A percentile compares a stretch with the other conserved stretches of the same genome.
Evolutionary conservation across 2,113 vertebrate species (phyloP).

Genomic region (Centropus unirufus): DNA sequence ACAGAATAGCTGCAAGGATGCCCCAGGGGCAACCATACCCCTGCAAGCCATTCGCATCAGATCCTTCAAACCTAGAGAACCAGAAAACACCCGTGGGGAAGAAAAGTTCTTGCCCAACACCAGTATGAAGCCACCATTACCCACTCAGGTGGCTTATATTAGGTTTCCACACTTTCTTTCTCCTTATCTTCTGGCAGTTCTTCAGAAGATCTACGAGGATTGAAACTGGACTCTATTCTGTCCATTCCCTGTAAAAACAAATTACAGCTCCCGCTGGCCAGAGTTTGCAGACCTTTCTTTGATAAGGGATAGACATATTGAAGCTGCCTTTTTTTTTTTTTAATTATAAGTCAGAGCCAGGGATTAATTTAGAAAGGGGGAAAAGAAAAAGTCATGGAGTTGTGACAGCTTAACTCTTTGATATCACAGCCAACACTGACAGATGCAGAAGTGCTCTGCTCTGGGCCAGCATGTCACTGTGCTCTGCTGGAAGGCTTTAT

Average conservation of each 20-base stretch:
- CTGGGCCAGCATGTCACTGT: not conserved
- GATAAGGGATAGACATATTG: not conserved
- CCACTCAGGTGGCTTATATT: fast-evolving
- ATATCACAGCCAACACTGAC: conserved; percentile 20
- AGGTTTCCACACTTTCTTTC: not conserved
- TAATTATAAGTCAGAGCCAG: not conserved
- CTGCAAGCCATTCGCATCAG: not conserved
- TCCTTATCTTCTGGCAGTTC: not conserved
- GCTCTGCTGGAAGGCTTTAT: not conserved
- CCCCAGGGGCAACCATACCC: not conserved
- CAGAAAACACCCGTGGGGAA: fast-evolving
- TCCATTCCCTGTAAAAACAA: not conserved
- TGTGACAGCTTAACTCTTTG: not conserved
- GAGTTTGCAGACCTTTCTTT: not conserved
- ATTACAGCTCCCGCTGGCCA: not conserved
- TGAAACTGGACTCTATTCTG: not conserved
- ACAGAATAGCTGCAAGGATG: fast-evolving
- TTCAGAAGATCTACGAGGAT: not conserved
- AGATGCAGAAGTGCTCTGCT: conserved; percentile 38
- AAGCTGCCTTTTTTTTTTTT: not conserved
- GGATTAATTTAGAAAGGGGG: not conserved
- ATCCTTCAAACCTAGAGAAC: not conserved
- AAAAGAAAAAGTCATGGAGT: not conserved
- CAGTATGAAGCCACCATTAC: fast-evolving
- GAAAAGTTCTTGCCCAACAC: not conserved